Percentiles rank a stretch among this genome's conserved stretches.
These are phyloP conservation scores for Cynocephalus volans DNA, from an alignment of 2,113 vertebrate species.

Conservation along the genomic window DNA sequence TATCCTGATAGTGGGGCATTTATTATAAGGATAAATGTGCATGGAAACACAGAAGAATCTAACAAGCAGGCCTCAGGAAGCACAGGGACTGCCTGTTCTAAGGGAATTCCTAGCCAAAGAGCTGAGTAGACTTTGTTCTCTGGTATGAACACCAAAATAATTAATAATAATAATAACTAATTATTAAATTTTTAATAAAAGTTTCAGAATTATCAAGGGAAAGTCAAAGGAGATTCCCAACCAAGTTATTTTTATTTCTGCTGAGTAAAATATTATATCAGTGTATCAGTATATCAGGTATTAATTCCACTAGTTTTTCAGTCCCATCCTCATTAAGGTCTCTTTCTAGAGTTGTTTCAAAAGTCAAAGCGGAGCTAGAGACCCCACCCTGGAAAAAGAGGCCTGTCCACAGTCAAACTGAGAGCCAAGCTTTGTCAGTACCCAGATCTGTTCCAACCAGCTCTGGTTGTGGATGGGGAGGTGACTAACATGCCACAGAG, in stretches of 20 bases:
- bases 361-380: not conserved
- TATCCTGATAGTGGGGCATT: not conserved
- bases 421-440: not conserved
- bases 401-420: not conserved
- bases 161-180: not conserved
- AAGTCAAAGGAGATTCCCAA: not conserved
- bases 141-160: slow-evolving; percentile 49
- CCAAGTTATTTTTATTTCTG: not conserved
- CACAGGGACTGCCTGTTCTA: slow-evolving; percentile 4
- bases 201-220: not conserved
- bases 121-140: slow-evolving; percentile 3
- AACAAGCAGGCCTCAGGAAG: not conserved
- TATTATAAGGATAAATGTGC: not conserved
- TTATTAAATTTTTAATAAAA: not conserved
- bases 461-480: not conserved
- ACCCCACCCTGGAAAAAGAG: not conserved
- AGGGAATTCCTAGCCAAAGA: not conserved
- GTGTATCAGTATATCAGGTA: too few relatives aligned
- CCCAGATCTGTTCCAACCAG: not conserved
- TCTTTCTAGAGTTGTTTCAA: slow-evolving; percentile 7
- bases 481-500: not conserved
- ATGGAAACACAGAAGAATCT: not conserved
- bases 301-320: not conserved
- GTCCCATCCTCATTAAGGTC: not conserved
- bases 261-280: not conserved